Base-by-base conservation (phyloP, 2,113 vertebrate species). In the Empidonax alnorum region DNA sequence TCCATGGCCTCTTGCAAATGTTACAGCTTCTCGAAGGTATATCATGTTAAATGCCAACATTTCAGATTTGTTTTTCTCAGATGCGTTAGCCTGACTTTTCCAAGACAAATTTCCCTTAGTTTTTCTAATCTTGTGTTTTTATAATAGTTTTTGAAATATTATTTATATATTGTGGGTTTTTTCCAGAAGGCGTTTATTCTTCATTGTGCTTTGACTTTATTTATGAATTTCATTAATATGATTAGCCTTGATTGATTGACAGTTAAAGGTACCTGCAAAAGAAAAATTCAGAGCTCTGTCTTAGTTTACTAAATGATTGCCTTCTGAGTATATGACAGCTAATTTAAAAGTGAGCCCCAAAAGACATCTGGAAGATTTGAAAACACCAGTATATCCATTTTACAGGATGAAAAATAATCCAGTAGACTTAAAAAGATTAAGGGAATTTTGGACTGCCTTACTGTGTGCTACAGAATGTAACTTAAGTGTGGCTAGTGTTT, bases 161-260 rank as follows among this genome's bases (percentile, higher is more conserved):
- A 58, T 88, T 93, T 89, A 42, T 84, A 81, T 50, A 50, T 49
- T 49, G 23, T 5, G 5, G 27, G 1, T 69, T 92, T 85, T n/a
- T 63, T 49, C 31, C 25, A 27, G 15, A 67, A 49, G 33, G 11
- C 88, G 18, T 80, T 95, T 83, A 6, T 63, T 85, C 30, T 85
- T 95, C 33, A 41, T 63, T 87, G 27, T 35, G 33, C 46, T 85
- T 94, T 78, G 93, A 35, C 53, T 80, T 87, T 71, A 33, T 89
- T 79, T 89, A 82, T 84, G 93, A 96, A 89, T 94, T 87, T 89
- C 58, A 95, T 95, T 93, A 73, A 87, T 67, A 24, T 41, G 65
- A 93, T 89, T 95, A 83, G 1, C 31, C 79, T 79, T 94, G 91
- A 85, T 41, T 92, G 96, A 97, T 27, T 94, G 89, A 94, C 91